Percentiles rank a stretch among this genome's conserved stretches.
Evolutionary conservation across 2,797 vertebrate species (phyloP).

Genomic region (Eulemur mongoz): DNA sequence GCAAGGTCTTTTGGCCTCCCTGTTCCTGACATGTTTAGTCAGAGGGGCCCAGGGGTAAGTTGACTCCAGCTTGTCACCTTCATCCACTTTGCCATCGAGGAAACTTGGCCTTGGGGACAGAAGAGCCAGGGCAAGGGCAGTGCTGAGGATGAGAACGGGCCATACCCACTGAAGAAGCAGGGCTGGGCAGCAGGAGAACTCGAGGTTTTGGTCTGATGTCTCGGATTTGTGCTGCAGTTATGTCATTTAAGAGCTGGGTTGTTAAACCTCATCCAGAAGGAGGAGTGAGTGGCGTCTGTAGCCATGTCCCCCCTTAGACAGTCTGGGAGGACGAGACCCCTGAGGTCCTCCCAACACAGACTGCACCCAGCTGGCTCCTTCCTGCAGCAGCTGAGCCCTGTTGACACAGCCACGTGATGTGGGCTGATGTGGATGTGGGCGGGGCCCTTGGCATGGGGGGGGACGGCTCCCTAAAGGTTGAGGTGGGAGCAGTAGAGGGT

Average conservation of each 20-base stretch:
- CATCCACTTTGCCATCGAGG: neutral
- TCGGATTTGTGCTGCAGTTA: neutral
- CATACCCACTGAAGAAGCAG: neutral
- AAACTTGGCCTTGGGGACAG: neutral
- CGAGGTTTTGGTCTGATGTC: rapidly evolving
- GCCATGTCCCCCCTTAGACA: rapidly evolving
- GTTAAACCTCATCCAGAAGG: neutral
- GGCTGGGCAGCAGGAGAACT: rapidly evolving
- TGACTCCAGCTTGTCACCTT: neutral
- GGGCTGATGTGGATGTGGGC: rapidly evolving
- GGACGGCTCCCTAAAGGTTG: too few species aligned
- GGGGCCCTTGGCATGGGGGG: too few species aligned
- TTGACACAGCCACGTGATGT: neutral
- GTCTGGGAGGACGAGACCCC: neutral
- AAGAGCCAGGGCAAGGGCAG: too few species aligned
- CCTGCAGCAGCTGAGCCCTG: too few species aligned
- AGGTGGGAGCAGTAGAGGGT: neutral
- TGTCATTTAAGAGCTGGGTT: neutral
- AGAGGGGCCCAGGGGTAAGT: neutral
- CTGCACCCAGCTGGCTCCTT: neutral
- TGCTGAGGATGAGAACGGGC: neutral
- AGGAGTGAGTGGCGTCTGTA: neutral
- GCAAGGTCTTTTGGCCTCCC: neutral
- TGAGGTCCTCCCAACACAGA: neutral
- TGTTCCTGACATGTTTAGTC: neutral